Conservation (phyloP, 2,113 vertebrate species). For the Passer domesticus region DNA sequence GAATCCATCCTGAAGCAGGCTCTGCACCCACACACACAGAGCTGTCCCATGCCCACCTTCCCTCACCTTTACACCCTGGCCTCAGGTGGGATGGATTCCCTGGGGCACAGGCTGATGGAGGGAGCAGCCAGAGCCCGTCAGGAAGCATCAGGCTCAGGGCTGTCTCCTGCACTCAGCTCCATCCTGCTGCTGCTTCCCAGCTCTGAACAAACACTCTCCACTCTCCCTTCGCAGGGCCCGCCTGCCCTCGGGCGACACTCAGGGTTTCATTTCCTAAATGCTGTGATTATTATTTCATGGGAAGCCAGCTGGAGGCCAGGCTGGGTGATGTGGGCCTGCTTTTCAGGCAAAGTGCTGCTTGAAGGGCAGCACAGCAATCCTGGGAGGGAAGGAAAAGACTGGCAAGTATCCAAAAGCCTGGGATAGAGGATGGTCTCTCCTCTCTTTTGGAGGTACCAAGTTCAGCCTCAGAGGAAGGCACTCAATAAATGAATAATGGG, state of each 20-base stretch:
- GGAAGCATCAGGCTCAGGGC: background rate
- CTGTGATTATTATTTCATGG: constrained; percentile 8
- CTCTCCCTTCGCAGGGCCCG: background rate
- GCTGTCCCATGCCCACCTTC: background rate
- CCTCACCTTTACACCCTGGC: accelerated
- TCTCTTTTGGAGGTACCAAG: background rate
- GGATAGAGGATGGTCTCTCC: background rate
- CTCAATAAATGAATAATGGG: background rate
- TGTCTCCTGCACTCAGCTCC: background rate
- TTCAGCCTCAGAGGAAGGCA: background rate
- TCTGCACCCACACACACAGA: background rate
- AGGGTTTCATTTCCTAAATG: background rate
- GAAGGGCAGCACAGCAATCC: background rate
- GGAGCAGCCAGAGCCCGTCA: background rate
- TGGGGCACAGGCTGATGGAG: background rate
- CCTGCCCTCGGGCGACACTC: background rate
- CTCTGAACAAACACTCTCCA: background rate
- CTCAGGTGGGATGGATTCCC: background rate
- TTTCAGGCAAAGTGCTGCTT: background rate
- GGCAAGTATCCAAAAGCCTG: background rate
- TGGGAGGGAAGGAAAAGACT: background rate
- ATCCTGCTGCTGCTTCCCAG: background rate
- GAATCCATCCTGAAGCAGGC: background rate
- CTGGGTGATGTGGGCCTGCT: background rate
- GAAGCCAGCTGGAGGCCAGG: background rate